These are phyloP conservation scores for Athene cunicularia DNA, from an alignment of 2,113 vertebrate species.

Conservation along the genomic window DNA sequence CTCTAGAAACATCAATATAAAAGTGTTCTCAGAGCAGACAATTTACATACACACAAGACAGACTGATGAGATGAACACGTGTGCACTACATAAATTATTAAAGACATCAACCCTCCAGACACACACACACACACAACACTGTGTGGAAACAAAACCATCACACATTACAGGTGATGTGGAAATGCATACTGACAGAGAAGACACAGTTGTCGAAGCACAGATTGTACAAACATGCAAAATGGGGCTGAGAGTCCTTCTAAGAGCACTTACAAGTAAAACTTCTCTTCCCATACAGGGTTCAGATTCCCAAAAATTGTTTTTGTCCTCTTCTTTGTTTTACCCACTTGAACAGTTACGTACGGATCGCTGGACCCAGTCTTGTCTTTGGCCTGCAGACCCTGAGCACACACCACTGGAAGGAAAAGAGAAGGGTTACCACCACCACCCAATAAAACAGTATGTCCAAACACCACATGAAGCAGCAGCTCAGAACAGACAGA, in stretches of 20 bases:
- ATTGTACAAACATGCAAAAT: neutral
- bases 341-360: slow-evolving; percentile 96
- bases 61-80: neutral
- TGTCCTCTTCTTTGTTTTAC: slow-evolving; percentile 97
- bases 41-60: neutral
- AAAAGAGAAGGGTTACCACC: neutral
- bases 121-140: neutral
- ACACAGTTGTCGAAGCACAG: neutral
- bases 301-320: slow-evolving; percentile 98
- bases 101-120: neutral
- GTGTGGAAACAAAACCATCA: neutral
- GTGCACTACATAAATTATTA: accelerated
- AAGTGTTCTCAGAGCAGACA: neutral
- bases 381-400: slow-evolving; percentile 97
- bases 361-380: slow-evolving; percentile 98
- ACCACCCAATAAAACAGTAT: neutral
- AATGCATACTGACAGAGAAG: neutral
- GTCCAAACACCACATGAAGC: accelerated
- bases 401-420: slow-evolving; percentile 89
- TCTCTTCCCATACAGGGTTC: slow-evolving; percentile 98
- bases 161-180: neutral
- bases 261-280: slow-evolving; percentile 94
- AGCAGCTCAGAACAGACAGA: neutral
- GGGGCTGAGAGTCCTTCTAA: neutral
- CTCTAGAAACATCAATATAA: neutral